These are phyloP conservation scores for Anser cygnoides DNA, from an alignment of 2,113 vertebrate genomes.

Conservation along the genomic window DNA sequence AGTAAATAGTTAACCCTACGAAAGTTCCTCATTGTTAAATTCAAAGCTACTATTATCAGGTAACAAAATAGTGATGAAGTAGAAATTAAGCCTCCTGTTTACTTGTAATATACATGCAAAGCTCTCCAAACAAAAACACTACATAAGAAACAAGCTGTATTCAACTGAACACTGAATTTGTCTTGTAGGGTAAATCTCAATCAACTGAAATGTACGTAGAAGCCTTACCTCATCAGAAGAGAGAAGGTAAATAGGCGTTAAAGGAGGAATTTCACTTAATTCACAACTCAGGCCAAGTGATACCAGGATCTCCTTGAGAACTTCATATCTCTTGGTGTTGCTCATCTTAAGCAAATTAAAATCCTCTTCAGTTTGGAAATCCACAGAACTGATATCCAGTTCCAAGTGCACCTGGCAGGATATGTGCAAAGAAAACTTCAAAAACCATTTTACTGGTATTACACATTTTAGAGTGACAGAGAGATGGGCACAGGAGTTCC, in stretches of 20 bases:
- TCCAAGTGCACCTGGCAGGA: constrained; percentile 85
- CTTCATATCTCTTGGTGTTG: constrained; percentile 80
- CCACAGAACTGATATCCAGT: constrained; percentile 68
- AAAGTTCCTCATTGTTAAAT: not conserved
- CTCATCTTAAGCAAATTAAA: constrained; percentile 86
- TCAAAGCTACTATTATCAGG: not conserved
- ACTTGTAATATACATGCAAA: rapidly evolving
- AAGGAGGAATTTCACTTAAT: constrained; percentile 38
- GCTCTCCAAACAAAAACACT: not conserved
- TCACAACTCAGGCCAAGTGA: constrained; percentile 87
- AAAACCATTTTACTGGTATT: not conserved
- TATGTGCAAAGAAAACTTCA: not conserved
- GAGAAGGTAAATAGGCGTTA: constrained; percentile 84
- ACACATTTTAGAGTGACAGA: not conserved
- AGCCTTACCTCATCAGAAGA: constrained; percentile 79
- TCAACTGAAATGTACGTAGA: not conserved
- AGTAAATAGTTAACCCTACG: not conserved
- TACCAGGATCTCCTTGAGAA: constrained; percentile 84
- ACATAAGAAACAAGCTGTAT: not conserved
- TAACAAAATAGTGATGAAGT: not conserved
- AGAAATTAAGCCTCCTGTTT: not conserved
- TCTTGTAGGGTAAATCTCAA: not conserved
- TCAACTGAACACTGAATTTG: not conserved
- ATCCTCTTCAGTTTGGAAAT: constrained; percentile 56
- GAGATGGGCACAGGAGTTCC: not conserved